Percentiles rank a stretch among this genome's conserved stretches.
These are phyloP conservation scores for Meloidogyne chitwoodi DNA, from an alignment of 1,140 invertebrate genomes.

Conservation along the genomic window DNA sequence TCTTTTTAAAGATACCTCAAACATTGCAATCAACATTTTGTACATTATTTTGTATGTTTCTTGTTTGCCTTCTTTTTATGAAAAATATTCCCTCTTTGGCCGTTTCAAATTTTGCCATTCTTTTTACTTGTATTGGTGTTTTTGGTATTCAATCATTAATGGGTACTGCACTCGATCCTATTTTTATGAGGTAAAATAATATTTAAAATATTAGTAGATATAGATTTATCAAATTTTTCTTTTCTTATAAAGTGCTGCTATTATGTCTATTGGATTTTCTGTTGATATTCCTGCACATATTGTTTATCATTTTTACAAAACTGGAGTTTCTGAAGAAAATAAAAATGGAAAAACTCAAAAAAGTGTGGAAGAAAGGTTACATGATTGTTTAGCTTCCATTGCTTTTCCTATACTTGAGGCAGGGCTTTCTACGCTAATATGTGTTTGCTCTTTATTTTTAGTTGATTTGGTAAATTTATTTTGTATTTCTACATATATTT, in stretches of 20 bases:
- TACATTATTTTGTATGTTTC: slow-evolving; percentile 54
- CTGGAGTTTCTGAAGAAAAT: slow-evolving; percentile 14
- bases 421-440: slow-evolving; percentile 45
- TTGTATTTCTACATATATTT: too few species aligned
- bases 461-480: slow-evolving; percentile 25
- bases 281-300: slow-evolving; percentile 51
- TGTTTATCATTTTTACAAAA: slow-evolving; percentile 42
- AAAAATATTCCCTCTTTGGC: slow-evolving; percentile 46
- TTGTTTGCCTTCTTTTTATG: slow-evolving; percentile 54
- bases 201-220: not conserved
- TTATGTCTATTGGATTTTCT: slow-evolving; percentile 45
- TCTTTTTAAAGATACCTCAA: slow-evolving; percentile 37
- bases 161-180: slow-evolving; percentile 32
- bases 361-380: slow-evolving; percentile 36
- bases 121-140: slow-evolving; percentile 53
- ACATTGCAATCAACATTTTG: slow-evolving; percentile 52
- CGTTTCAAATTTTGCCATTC: slow-evolving; percentile 53
- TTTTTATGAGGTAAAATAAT: slow-evolving; percentile 21
- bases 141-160: slow-evolving; percentile 46
- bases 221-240: not conserved
- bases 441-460: slow-evolving; percentile 38
- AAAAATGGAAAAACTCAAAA: slow-evolving; percentile 14
- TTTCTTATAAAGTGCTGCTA: slow-evolving; percentile 18
- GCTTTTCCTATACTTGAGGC: slow-evolving; percentile 47
- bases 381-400: slow-evolving; percentile 39